phyloP scores from a whole-genome alignment of 2,888 invertebrate species.

The Torymus aiolomorphi region DNA sequence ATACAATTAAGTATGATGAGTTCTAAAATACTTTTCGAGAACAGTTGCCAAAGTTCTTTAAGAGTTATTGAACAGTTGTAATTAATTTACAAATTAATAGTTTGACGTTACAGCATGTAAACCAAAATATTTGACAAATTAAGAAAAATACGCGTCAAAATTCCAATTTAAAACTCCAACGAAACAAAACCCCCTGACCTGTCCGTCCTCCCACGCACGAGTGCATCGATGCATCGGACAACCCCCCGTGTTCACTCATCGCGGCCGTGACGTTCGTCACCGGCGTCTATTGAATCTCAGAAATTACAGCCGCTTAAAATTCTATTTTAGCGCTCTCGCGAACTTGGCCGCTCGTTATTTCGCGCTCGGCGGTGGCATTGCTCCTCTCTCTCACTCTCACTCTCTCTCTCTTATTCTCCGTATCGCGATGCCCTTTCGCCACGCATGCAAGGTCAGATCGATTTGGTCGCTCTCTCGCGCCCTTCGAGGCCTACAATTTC shows the following conservation, averaged over 20 bases:
- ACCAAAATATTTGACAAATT: too few relatives aligned
- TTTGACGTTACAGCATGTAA: too few relatives aligned
- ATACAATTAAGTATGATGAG: too few relatives aligned
- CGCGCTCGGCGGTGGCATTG: background rate
- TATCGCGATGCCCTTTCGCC: constrained; percentile 40
- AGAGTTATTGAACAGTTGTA: too few relatives aligned
- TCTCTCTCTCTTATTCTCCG: background rate
- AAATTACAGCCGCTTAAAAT: constrained; percentile 30
- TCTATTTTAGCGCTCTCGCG: constrained; percentile 43
- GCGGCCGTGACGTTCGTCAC: background rate
- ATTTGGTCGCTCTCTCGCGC: constrained; percentile 8
- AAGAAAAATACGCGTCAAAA: too few relatives aligned
- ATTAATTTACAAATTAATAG: too few relatives aligned
- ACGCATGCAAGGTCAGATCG: constrained; percentile 46
- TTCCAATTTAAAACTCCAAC: too few relatives aligned
- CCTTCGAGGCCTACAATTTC: background rate
- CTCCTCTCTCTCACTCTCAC: background rate
- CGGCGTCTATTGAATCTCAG: constrained; percentile 11
- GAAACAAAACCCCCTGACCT: too few relatives aligned
- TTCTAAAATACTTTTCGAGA: too few relatives aligned
- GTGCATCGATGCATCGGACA: background rate
- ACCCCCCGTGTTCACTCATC: background rate
- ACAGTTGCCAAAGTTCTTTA: too few relatives aligned
- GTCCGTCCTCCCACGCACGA: background rate
- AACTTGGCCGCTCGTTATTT: constrained; percentile 36